Conservation (phyloP, 2,888 invertebrate species). For the Andrena fulva region DNA sequence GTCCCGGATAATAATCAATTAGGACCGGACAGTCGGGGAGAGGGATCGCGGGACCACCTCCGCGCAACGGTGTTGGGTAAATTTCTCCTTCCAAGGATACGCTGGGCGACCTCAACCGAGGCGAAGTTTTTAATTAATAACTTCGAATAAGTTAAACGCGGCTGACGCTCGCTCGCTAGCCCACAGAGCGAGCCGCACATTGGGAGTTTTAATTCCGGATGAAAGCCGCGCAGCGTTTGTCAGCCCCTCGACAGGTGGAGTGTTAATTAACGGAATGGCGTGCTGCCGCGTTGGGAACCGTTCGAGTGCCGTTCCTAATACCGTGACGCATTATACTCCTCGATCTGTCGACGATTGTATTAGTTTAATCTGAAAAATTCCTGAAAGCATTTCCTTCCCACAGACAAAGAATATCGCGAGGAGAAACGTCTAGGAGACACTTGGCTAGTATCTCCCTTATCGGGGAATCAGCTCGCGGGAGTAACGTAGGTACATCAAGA, state of each 20-base stretch:
- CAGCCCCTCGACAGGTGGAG: slow-evolving; percentile 19
- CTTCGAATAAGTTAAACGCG: slow-evolving; percentile 17
- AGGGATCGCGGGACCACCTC: background rate
- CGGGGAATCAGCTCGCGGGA: no score
- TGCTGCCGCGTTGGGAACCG: slow-evolving; percentile 20
- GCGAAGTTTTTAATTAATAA: slow-evolving; percentile 39
- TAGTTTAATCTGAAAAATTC: background rate
- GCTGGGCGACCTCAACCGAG: background rate
- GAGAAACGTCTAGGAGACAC: no score
- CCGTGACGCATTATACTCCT: background rate
- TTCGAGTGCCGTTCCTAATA: slow-evolving; percentile 14
- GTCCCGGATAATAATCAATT: slow-evolving; percentile 10
- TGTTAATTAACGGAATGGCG: slow-evolving; percentile 51
- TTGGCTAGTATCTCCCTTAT: no score
- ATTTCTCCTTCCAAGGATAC: background rate
- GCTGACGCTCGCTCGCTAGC: background rate
- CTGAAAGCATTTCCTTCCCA: background rate
- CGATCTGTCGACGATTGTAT: background rate
- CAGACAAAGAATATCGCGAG: background rate
- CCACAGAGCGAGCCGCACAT: background rate
- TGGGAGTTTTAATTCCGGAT: slow-evolving; percentile 37
- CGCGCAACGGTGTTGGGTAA: background rate
- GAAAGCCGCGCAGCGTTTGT: slow-evolving; percentile 31
- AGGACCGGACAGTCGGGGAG: background rate
- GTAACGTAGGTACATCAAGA: no score